Percentiles rank a stretch among this genome's conserved stretches.
Conservation (phyloP, 1,140 invertebrate species). For the Panagrolaimus sp. region DNA sequence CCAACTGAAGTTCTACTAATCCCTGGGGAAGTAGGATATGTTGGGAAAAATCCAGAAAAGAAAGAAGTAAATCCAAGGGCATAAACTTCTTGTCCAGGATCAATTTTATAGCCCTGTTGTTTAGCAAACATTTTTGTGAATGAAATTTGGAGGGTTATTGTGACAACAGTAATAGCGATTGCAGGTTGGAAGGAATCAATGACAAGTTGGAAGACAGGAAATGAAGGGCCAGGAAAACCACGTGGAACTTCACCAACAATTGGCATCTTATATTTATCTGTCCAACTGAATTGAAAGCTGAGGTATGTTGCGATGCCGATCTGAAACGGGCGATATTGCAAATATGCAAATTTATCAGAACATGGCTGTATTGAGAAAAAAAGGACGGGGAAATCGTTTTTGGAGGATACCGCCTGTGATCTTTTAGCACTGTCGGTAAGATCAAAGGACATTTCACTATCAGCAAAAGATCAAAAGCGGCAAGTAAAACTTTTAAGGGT, state of each 20-base stretch:
- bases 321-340: too few relatives aligned
- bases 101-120: constrained; percentile 25
- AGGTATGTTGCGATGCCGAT: too few relatives aligned
- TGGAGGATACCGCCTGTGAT: too few relatives aligned
- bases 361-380: too few relatives aligned
- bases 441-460: too few relatives aligned
- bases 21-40: constrained; percentile 34
- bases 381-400: too few relatives aligned
- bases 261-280: neutral
- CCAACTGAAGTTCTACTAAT: constrained; percentile 26
- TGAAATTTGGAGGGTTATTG: constrained; percentile 27
- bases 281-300: too few relatives aligned
- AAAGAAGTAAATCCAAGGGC: constrained; percentile 17
- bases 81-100: constrained; percentile 30
- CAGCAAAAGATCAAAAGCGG: too few relatives aligned
- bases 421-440: too few relatives aligned
- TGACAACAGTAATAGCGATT: constrained; percentile 27
- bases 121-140: constrained; percentile 20
- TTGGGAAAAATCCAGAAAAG: constrained; percentile 26
- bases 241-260: constrained; percentile 27
- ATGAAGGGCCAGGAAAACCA: constrained; percentile 19
- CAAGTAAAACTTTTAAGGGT: too few relatives aligned
- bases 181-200: constrained; percentile 23
- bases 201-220: constrained; percentile 19
- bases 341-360: too few relatives aligned